A percentile compares a stretch with the other conserved stretches of the same genome.
These are phyloP conservation scores for Coryphaenoides rupestris DNA, from an alignment of 2,113 vertebrate species.

Conservation along the genomic window DNA sequence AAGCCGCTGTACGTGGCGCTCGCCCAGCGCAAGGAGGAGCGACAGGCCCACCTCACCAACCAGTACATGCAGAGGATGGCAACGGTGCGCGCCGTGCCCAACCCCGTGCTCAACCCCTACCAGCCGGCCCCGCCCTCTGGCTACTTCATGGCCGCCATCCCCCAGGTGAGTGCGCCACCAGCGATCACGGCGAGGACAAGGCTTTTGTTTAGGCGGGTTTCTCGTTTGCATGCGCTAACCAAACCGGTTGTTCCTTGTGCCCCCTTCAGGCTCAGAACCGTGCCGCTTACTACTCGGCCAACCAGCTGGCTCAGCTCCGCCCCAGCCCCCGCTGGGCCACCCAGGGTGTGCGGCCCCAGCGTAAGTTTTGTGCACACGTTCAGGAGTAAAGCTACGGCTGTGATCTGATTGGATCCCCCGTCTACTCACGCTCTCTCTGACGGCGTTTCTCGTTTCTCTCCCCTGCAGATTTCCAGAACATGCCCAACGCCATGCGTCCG, in stretches of 20 bases:
- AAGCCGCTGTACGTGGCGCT: slow-evolving; percentile 97
- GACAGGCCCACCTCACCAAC: slow-evolving; percentile 95
- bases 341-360: slow-evolving; percentile 95
- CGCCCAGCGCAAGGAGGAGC: slow-evolving; percentile 96
- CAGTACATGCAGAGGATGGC: slow-evolving; percentile 99
- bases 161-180: slow-evolving; percentile 79
- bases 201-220: not conserved
- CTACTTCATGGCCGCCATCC: slow-evolving; percentile 99
- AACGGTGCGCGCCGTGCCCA: slow-evolving; percentile 93
- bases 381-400: not conserved
- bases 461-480: slow-evolving; percentile 92
- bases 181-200: too few relatives aligned
- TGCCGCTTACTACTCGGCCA: slow-evolving; percentile 95
- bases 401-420: not conserved
- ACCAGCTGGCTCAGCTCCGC: slow-evolving; percentile 92
- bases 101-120: slow-evolving; percentile 97
- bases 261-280: slow-evolving; percentile 90
- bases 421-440: not conserved
- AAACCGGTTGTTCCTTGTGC: slow-evolving; percentile 4
- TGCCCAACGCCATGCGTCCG: slow-evolving; percentile 93
- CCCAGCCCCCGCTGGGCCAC: slow-evolving; percentile 95
- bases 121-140: slow-evolving; percentile 95
- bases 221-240: not conserved
- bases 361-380: slow-evolving; percentile 71
- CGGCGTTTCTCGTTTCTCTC: not conserved